Evolutionary conservation across 2,797 vertebrate species (phyloP), one percentile per base, ranked within the genome.

Genomic region (Carapus acus): DNA sequence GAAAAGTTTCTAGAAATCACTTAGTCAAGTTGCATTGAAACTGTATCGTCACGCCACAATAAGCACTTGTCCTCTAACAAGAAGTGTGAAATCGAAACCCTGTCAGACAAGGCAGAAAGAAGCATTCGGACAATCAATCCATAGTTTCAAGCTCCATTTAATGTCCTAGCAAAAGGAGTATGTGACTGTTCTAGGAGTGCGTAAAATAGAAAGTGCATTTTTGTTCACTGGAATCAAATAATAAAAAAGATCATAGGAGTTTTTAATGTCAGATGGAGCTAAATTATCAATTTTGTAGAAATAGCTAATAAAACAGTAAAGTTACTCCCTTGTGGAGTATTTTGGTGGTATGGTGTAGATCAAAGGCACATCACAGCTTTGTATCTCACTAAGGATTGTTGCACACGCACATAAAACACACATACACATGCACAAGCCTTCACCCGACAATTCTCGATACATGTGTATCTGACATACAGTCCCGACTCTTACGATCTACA

Each of bases 281-380:
- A 69, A 82, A 64, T 66, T 54, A 65, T 66, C 67, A 54, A 54
- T 70, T 71, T 69, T 68, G 80, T 5, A 78, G 72, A 78, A 82
- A 85, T 34, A 73, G 71, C 73, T 78, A 76, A 77, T 52, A 68
- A 73, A 69, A 73, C 23, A 69, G 62, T 74, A 74, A 69, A 69
- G 69, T 67, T 61, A 48, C 58, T 72, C 57, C 56, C 50, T 71
- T n/a, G n/a, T 22, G 59, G 79, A 74, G 77, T 69, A 72, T 83
- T 77, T n/a, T 77, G 76, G 73, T 79, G 73, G 77, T 73, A 43
- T 62, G 76, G 60, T 71, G 76, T 76, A 62, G 73, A 78, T 80
- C 74, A 77, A 86, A 84, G 84, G 78, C 83, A 84, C 83, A 82
- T 81, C 79, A 76, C 76, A 83, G 77, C 73, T 82, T 75, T 67